phyloP scores from a whole-genome alignment of 2,113 vertebrate genomes.

The Grantiella picta region DNA sequence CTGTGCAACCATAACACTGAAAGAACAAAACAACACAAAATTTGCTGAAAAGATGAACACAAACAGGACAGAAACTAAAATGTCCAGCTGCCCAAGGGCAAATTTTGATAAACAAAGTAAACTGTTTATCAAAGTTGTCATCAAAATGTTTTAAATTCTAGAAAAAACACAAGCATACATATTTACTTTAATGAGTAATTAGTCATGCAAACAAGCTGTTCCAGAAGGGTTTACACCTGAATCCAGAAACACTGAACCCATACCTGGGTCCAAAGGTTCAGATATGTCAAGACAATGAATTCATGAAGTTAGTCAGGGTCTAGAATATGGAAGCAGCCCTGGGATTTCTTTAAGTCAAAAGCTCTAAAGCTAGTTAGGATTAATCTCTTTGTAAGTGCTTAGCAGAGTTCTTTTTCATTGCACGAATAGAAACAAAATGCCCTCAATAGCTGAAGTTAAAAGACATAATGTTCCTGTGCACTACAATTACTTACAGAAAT shows the following conservation, averaged over 20 bases:
- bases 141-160: not conserved
- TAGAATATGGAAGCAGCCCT: not conserved
- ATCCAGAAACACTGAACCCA: not conserved
- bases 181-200: not conserved
- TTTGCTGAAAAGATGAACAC: not conserved
- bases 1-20: not conserved
- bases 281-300: not conserved
- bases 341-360: constrained; percentile 9
- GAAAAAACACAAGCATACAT: not conserved
- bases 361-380: constrained; percentile 20
- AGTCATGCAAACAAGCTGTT: not conserved
- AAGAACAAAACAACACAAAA: not conserved
- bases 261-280: not conserved
- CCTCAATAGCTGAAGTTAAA: not conserved
- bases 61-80: not conserved
- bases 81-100: not conserved
- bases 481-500: constrained; percentile 80
- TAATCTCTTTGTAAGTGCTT: constrained; percentile 4
- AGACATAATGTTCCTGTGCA: not conserved
- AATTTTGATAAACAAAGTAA: not conserved
- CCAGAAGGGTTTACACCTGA: not conserved
- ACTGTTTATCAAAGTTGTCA: not conserved
- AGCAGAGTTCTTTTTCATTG: not conserved
- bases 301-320: not conserved
- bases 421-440: constrained; percentile 4